phyloP scores from a whole-genome alignment of 1,140 invertebrate genomes.

The Rhyzopertha dominica region DNA sequence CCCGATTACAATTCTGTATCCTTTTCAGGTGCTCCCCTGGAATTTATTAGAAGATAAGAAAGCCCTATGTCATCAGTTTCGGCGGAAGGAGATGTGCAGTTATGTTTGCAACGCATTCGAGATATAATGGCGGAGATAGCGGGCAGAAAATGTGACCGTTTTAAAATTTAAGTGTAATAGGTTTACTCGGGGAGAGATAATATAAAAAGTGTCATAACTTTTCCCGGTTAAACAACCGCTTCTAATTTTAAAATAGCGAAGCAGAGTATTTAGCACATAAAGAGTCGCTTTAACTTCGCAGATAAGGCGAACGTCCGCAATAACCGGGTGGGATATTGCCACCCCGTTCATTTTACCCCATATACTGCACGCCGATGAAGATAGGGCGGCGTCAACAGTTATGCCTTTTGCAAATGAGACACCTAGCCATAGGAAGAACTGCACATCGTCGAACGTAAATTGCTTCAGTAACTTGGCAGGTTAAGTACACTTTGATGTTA shows the following conservation, averaged over 20 bases:
- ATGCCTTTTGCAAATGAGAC: too few species aligned
- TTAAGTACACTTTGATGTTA: too few species aligned
- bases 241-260: slow-evolving; percentile 36
- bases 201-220: slow-evolving; percentile 39
- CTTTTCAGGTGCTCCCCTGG: too few species aligned
- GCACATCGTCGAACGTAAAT: too few species aligned
- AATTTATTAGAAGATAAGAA: slow-evolving; percentile 42
- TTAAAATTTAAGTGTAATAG: slow-evolving; percentile 45
- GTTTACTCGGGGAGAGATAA: slow-evolving; percentile 38
- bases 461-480: too few species aligned
- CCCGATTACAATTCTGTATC: too few species aligned
- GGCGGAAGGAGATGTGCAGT: slow-evolving; percentile 24
- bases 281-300: slow-evolving; percentile 22
- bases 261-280: slow-evolving; percentile 31
- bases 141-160: slow-evolving; percentile 43
- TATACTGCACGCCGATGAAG: slow-evolving; percentile 19
- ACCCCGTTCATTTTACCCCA: slow-evolving; percentile 7
- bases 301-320: slow-evolving; percentile 30
- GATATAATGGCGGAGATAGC: slow-evolving; percentile 39
- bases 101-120: slow-evolving; percentile 32
- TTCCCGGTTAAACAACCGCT: slow-evolving; percentile 33
- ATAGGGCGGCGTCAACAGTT: too few species aligned
- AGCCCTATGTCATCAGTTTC: slow-evolving; percentile 41
- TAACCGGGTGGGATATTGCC: slow-evolving; percentile 18
- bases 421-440: too few species aligned